These are phyloP conservation scores for Trissolcus basalis DNA, from an alignment of 1,140 invertebrate species.

Conservation along the genomic window DNA sequence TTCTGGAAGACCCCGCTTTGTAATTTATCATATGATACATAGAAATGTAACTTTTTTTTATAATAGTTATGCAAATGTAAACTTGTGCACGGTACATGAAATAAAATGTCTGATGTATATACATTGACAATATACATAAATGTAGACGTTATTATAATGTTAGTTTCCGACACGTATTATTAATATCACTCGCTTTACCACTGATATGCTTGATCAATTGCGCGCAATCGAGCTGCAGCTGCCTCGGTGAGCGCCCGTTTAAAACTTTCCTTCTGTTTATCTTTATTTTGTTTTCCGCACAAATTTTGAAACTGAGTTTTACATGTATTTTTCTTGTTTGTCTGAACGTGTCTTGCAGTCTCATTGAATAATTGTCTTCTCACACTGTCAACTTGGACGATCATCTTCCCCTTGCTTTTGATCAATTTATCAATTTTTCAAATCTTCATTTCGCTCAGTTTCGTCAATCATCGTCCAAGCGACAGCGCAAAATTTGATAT, in stretches of 20 bases:
- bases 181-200: constrained; percentile 70
- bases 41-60: constrained; percentile 35
- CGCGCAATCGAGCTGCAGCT: constrained; percentile 48
- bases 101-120: constrained; percentile 40
- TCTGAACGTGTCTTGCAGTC: constrained; percentile 22
- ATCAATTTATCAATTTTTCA: no score
- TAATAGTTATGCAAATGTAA: constrained; percentile 46
- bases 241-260: constrained; percentile 11
- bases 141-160: constrained; percentile 31
- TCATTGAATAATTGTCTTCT: constrained; percentile 10
- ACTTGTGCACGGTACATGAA: constrained; percentile 51
- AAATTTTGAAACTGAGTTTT: no score
- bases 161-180: constrained; percentile 59
- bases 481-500: no score
- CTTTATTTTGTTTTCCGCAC: constrained; percentile 30
- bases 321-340: background rate
- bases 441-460: no score
- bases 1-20: constrained; percentile 12
- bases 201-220: constrained; percentile 72
- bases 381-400: no score
- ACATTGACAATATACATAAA: constrained; percentile 58
- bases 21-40: constrained; percentile 48
- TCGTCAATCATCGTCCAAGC: no score
- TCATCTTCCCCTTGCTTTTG: no score
- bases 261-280: constrained; percentile 41